Conservation (phyloP, 2,797 vertebrate genomes). For the Hemibagrus guttatus region DNA sequence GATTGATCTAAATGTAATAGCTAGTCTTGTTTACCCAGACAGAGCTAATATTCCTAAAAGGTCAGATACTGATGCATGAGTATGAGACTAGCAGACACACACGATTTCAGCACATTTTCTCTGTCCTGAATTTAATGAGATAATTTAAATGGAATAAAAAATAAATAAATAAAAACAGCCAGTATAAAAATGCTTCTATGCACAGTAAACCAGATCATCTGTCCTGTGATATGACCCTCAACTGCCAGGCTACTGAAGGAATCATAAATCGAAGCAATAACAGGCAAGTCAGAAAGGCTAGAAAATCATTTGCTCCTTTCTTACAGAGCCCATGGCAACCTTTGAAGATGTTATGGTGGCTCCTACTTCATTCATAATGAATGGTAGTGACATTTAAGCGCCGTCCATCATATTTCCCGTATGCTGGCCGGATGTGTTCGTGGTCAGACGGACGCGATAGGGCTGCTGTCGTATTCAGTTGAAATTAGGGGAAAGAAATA, state of each 20-base stretch:
- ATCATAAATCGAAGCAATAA: constrained; percentile 39
- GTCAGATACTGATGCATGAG: constrained; percentile 1
- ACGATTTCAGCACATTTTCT: background rate
- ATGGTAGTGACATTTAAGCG: constrained; percentile 50
- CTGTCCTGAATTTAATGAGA: background rate
- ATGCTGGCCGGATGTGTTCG: constrained; percentile 17
- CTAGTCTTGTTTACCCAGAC: background rate
- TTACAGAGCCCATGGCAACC: constrained; percentile 28
- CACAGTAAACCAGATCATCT: background rate
- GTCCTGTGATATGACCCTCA: background rate
- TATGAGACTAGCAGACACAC: background rate
- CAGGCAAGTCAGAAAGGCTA: constrained; percentile 6
- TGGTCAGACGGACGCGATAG: constrained; percentile 8
- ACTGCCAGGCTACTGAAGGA: constrained; percentile 14
- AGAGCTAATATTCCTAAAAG: background rate
- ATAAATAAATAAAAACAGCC: background rate
- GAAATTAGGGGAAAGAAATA: constrained; percentile 20
- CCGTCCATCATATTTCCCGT: constrained; percentile 34
- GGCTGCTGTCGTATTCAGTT: constrained; percentile 21
- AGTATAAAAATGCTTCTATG: background rate
- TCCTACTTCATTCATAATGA: constrained; percentile 54
- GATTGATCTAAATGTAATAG: constrained; percentile 4
- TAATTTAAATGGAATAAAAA: background rate
- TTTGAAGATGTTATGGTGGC: constrained; percentile 45
- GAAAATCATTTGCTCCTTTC: constrained; percentile 23